A percentile compares a stretch with the other conserved stretches of the same genome.
Conservation (phyloP, 2,797 vertebrate genomes). For the Petrocephalus sullivani region DNA sequence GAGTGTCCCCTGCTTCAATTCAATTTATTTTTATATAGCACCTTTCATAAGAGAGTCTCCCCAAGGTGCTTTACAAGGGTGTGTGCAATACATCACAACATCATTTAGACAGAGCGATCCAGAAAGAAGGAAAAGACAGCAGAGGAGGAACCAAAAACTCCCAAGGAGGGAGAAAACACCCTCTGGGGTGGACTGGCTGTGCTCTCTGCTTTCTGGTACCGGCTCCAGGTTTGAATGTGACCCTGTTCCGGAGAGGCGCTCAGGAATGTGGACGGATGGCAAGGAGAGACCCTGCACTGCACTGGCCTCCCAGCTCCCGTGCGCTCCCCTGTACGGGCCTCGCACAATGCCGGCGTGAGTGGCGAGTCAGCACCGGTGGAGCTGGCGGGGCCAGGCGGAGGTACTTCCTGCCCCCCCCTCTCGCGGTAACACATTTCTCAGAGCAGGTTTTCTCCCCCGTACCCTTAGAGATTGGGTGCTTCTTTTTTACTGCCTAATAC, state of each 20-base stretch:
- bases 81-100: not conserved
- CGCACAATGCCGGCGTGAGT: not conserved
- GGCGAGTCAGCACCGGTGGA: not conserved
- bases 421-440: conserved; percentile 36
- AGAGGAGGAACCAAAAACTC: not conserved
- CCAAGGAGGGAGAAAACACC: not conserved
- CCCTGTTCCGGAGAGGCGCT: not conserved
- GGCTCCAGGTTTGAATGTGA: not conserved
- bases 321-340: not conserved
- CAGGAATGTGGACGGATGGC: not conserved
- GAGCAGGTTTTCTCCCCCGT: conserved; percentile 55
- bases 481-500: conserved; percentile 72
- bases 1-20: not conserved
- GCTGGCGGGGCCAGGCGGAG: not conserved
- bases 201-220: not conserved
- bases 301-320: not conserved
- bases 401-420: not conserved
- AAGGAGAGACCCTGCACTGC: not conserved
- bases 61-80: not conserved
- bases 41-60: not conserved
- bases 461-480: conserved; percentile 56
- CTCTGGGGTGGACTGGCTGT: not conserved
- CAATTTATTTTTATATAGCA: not conserved
- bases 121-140: not conserved
- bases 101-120: not conserved